Evolutionary conservation across 2,113 vertebrate genomes (phyloP), one percentile per base, ranked within the genome.

Genomic region (Gasterosteus aculeatus): DNA sequence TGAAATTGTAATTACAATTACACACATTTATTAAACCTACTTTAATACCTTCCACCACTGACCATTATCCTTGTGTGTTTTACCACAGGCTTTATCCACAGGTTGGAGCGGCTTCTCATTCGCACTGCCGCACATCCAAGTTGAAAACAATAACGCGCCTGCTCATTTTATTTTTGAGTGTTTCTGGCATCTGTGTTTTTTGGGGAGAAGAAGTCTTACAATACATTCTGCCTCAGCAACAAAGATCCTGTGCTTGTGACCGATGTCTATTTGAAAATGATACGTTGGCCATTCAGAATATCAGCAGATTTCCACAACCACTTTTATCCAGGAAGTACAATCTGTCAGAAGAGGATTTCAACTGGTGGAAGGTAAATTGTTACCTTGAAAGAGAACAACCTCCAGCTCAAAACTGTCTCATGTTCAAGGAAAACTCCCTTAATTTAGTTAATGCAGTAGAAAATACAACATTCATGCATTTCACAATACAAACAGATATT

Each of bases 331-430:
- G 3, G 1, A 3, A 54, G 0, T 5, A 26, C 35, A 38, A 0
- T 3, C 66, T 75, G 0, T 44, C 86, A 5, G 33, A 65, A n/a
- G 9, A 69, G 0, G 51, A 1, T 7, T 90, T 75, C n/a, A 47
- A 33, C 5, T 87, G 88, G 88, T 90, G 88, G 88, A 85, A 29
- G 73, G 86, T 80, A 47, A 75, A 38, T n/a, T 31, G n/a, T 31
- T 7, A 31, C 6, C 33, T 22, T 31, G 10, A 9, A 35, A 12
- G 3, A 29, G 26, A 65, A 49, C 41, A 26, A 26, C 22, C 22
- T 26, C 1, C 22, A 26, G 22, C 22, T 26, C 22, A 26, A 26
- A 26, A 26, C 22, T 26, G 22, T 26, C 22, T 26, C 22, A 26
- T 26, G 4, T 14, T 44, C 42, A 5, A 44, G 42, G 42, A 11